These are phyloP conservation scores for Muntiacus muntjak DNA, from an alignment of 2,113 vertebrate genomes.

Conservation along the genomic window DNA sequence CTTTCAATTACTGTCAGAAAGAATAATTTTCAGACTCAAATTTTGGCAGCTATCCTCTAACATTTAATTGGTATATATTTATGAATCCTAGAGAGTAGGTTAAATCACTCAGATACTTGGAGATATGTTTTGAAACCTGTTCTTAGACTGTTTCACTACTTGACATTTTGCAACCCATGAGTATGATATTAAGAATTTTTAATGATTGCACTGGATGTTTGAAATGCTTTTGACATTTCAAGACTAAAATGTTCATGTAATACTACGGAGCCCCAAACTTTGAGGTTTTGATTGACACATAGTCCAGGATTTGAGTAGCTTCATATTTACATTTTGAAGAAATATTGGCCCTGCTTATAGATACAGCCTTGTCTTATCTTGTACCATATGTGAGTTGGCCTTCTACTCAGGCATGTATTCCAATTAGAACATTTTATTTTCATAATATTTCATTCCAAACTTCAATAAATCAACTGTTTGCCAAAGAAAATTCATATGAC, in stretches of 20 bases:
- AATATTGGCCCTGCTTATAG: not conserved
- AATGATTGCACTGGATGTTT: not conserved
- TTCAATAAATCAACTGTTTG: not conserved
- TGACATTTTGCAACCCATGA: not conserved
- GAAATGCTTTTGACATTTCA: not conserved
- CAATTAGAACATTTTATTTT: not conserved
- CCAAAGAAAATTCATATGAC: not conserved
- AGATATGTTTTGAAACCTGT: not conserved
- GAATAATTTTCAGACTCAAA: slow-evolving; percentile 26
- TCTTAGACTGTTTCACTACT: not conserved
- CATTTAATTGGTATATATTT: not conserved
- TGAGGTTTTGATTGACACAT: not conserved
- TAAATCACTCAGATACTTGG: not conserved
- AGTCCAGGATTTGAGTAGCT: not conserved
- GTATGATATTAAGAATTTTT: not conserved
- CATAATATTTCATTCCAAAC: not conserved
- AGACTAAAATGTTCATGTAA: not conserved
- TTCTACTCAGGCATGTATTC: not conserved
- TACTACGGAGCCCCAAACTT: not conserved
- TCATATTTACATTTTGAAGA: not conserved
- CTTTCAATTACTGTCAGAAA: not conserved
- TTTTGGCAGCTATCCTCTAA: not conserved
- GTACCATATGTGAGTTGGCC: not conserved
- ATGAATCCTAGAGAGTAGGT: not conserved
- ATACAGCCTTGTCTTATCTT: not conserved